These are phyloP conservation scores for Idris sp. DNA, from an alignment of 1,140 invertebrate genomes.

Conservation along the genomic window DNA sequence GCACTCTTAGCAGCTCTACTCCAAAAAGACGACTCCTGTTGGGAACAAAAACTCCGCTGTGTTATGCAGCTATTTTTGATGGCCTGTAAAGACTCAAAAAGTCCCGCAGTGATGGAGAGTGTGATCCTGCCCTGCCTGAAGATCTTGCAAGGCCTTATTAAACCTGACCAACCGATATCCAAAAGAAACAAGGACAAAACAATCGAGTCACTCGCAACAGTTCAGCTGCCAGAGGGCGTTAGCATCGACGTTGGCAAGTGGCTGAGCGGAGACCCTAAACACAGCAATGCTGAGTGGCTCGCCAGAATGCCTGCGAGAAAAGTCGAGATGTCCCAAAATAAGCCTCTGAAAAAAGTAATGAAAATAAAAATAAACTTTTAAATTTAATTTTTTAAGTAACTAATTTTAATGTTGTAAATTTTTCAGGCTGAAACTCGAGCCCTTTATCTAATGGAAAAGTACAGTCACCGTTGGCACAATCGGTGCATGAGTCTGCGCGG, in stretches of 20 bases:
- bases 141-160: constrained; percentile 88
- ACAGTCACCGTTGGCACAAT: constrained; percentile 82
- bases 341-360: constrained; percentile 72
- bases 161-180: constrained; percentile 81
- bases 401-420: no score
- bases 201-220: constrained; percentile 78
- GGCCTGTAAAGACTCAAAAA: constrained; percentile 84
- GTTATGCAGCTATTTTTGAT: constrained; percentile 91
- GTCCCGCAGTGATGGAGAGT: constrained; percentile 86
- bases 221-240: constrained; percentile 80
- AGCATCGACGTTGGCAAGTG: constrained; percentile 87
- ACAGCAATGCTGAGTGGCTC: constrained; percentile 86
- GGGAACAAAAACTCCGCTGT: constrained; percentile 94
- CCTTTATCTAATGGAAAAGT: constrained; percentile 87
- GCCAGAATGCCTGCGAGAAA: constrained; percentile 79
- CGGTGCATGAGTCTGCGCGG: constrained; percentile 71
- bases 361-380: no score
- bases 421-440: constrained; percentile 77
- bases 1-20: constrained; percentile 91
- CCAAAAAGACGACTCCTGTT: constrained; percentile 95
- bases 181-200: constrained; percentile 81
- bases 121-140: constrained; percentile 90
- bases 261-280: constrained; percentile 85
- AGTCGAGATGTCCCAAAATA: constrained; percentile 62
- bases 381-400: no score